phyloP scores from a whole-genome alignment of 2,888 invertebrate genomes.

The Maniola hyperantus region DNA sequence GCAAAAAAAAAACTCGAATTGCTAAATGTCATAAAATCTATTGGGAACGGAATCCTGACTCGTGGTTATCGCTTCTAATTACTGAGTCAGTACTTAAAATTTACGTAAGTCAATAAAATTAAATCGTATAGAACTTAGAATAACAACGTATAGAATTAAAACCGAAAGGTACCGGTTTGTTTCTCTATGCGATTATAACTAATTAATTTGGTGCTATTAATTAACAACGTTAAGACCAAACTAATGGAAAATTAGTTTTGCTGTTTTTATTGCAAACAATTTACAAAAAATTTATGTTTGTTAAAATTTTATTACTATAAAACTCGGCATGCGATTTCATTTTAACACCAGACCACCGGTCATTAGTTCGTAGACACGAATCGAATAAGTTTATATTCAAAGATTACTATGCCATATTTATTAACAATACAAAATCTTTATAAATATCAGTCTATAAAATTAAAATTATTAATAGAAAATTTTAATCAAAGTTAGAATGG shows the following conservation, averaged over 20 bases:
- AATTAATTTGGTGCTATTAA: conserved; percentile 33
- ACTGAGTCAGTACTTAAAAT: conserved; percentile 22
- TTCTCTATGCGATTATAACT: conserved; percentile 23
- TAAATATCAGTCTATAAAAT: conserved; percentile 18
- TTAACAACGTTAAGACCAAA: conserved; percentile 30
- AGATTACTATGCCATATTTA: neutral
- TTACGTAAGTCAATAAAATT: conserved; percentile 28
- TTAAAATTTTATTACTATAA: conserved; percentile 25
- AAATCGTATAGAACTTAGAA: no score
- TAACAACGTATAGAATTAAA: conserved; percentile 19
- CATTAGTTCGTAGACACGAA: neutral
- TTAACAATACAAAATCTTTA: neutral
- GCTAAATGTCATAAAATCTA: conserved; percentile 17
- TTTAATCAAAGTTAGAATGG: conserved; percentile 32
- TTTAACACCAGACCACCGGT: conserved; percentile 1
- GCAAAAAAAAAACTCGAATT: conserved; percentile 14
- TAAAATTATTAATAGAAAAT: conserved; percentile 19
- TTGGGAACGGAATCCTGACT: conserved; percentile 20
- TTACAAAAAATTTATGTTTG: conserved; percentile 24
- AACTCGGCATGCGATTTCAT: conserved; percentile 10
- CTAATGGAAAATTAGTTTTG: conserved; percentile 31
- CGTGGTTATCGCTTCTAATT: conserved; percentile 19
- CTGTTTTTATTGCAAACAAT: conserved; percentile 22
- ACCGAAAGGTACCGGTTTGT: conserved; percentile 27
- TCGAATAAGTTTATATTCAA: neutral